These are phyloP conservation scores for Lymantria dispar DNA, from an alignment of 2,888 invertebrate genomes.

Conservation along the genomic window DNA sequence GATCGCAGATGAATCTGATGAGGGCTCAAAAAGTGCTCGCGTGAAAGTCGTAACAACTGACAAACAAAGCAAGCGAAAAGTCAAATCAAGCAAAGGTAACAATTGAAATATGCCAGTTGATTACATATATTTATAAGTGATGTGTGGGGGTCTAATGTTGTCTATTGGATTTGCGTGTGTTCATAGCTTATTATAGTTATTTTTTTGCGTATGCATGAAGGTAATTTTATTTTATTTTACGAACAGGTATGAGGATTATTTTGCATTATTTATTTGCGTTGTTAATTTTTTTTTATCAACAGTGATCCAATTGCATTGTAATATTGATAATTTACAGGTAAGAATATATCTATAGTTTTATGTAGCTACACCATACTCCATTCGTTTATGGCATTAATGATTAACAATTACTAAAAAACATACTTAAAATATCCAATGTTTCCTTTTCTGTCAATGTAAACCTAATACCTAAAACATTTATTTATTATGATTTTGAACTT, in stretches of 20 bases:
- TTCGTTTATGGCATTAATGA: too few relatives aligned
- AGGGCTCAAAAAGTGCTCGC: slow-evolving; percentile 45
- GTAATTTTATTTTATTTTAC: slow-evolving; percentile 16
- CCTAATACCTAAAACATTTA: too few relatives aligned
- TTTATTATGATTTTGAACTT: too few relatives aligned
- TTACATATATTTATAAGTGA: slow-evolving; percentile 7
- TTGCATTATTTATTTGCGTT: background rate
- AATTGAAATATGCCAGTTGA: slow-evolving; percentile 2
- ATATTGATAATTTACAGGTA: too few relatives aligned
- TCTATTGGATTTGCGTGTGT: slow-evolving; percentile 54
- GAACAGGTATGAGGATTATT: background rate
- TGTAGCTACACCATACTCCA: too few relatives aligned
- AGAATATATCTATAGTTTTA: too few relatives aligned
- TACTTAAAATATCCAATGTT: too few relatives aligned
- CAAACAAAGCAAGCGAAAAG: slow-evolving; percentile 31
- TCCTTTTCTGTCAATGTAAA: too few relatives aligned
- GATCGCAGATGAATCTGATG: slow-evolving; percentile 61
- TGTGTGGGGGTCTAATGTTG: slow-evolving; percentile 7
- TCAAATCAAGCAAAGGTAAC: slow-evolving; percentile 34
- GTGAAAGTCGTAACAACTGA: slow-evolving; percentile 61
- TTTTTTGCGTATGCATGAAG: slow-evolving; percentile 19
- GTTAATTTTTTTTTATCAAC: background rate
- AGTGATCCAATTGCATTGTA: too few relatives aligned
- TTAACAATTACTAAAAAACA: too few relatives aligned
- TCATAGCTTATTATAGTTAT: slow-evolving; percentile 61